Evolutionary conservation across 2,797 vertebrate species (phyloP), one percentile per base, ranked within the genome.

Genomic region (Rhabdomys pumilio): DNA sequence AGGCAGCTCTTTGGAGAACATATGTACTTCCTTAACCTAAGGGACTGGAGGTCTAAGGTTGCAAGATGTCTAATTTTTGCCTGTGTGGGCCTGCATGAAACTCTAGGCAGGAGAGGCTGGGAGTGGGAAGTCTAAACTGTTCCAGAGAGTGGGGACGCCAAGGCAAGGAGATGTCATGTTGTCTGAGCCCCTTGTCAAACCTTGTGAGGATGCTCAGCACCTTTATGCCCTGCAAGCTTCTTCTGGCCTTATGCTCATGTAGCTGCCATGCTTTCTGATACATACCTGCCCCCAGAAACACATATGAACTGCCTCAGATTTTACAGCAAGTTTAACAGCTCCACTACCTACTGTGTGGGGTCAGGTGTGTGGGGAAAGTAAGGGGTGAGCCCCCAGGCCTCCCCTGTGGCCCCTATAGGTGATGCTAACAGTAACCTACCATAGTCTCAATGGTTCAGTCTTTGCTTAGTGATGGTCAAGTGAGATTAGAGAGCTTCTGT

Each of bases 401-500:
- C 76, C 63, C n/a, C 5, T 1, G 0, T 44, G 50, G 12, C 31
- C 34, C 41, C n/a, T 34, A 5, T 41, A 41, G 69, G 82, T 6
- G 1, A 10, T 1, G 0, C 9, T n/a, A 63, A 80, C 20, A 34
- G 15, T 7, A 31, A 69, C 72, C 89, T 57, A 53, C 26, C 8
- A n/a, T 76, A 13, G 24, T 83, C 91, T 84, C 2, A 38, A 2
- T 12, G 31, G 72, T 26, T 61, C 75, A 15, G 0, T 83, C 87
- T 92, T 85, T 75, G 44, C 75, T 29, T 67, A 34, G 24, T 72
- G 77, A 76, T 76, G 0, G 1, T 20, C 55, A 87, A 53, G 57
- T 53, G 20, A 50, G 26, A 89, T 41, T 61, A n/a, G 24, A 69
- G 77, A 89, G 7, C 94, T 94, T 69, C 72, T 83, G 75, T 61